Evolutionary conservation across 1,140 invertebrate genomes (phyloP).

Genomic region (Archivesica marissinica): DNA sequence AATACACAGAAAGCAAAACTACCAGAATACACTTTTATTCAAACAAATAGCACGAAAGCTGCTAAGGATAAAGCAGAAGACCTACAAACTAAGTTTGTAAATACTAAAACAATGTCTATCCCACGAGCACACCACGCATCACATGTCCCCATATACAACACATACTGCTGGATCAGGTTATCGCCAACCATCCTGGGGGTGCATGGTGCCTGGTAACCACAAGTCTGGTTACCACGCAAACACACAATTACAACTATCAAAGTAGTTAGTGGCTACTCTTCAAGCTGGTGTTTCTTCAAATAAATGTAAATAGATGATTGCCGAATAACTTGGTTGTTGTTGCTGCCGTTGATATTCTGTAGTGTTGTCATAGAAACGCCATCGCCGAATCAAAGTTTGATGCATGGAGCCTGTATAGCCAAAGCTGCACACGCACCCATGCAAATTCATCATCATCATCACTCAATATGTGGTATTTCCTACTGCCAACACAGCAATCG

Average conservation of each 20-base stretch:
- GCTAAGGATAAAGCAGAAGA: background rate
- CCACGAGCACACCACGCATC: background rate
- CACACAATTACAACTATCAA: background rate
- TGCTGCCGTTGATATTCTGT: conserved; percentile 13
- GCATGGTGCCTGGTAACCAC: conserved; percentile 31
- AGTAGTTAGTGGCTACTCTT: background rate
- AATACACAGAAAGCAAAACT: too few relatives aligned
- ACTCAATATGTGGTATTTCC: background rate
- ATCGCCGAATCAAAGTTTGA: background rate
- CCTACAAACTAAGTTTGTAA: background rate
- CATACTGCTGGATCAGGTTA: conserved; percentile 9
- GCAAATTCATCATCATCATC: conserved; percentile 38
- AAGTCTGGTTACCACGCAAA: background rate
- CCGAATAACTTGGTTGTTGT: conserved; percentile 18
- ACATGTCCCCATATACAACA: conserved; percentile 14
- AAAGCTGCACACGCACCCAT: conserved; percentile 47
- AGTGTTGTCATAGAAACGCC: background rate
- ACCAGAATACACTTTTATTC: conserved; percentile 8
- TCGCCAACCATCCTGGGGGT: conserved; percentile 28
- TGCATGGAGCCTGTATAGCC: conserved; percentile 44
- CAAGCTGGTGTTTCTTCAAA: background rate
- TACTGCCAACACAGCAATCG: too few relatives aligned
- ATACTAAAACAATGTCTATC: conserved; percentile 16
- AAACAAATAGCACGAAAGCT: background rate
- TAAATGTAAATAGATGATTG: conserved; percentile 4